A percentile compares a stretch with the other conserved stretches of the same genome.
These are phyloP conservation scores for Hucho hucho DNA, from an alignment of 2,113 vertebrate genomes.

Conservation along the genomic window DNA sequence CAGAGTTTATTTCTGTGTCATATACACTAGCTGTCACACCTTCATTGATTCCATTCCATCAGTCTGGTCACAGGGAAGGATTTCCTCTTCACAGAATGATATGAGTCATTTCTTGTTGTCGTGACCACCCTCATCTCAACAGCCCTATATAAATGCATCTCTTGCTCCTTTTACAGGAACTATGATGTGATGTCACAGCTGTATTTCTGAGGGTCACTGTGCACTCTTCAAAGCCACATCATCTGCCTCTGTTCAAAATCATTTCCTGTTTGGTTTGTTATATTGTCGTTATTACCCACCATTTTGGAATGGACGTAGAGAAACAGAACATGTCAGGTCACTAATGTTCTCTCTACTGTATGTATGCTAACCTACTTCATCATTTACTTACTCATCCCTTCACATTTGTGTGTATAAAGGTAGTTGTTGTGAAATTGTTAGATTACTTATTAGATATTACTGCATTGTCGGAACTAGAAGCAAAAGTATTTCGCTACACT, in stretches of 20 bases:
- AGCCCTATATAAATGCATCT: not conserved
- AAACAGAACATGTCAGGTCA: too few relatives aligned
- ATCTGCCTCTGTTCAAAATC: not conserved
- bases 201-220: not conserved
- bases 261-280: not conserved
- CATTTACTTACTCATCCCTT: too few relatives aligned
- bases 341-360: too few relatives aligned
- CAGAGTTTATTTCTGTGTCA: not conserved
- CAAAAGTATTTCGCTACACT: too few relatives aligned
- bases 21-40: not conserved
- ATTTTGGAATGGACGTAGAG: too few relatives aligned
- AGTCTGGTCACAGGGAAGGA: not conserved
- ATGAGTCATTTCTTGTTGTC: not conserved
- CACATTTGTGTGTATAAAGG: too few relatives aligned
- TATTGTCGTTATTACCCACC: too few relatives aligned
- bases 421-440: too few relatives aligned
- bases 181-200: not conserved
- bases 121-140: not conserved
- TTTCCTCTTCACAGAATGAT: not conserved
- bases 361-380: too few relatives aligned
- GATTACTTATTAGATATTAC: too few relatives aligned
- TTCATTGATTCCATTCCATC: not conserved
- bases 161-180: not conserved
- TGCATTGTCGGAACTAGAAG: too few relatives aligned
- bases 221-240: too few relatives aligned